Percentiles rank a stretch among this genome's conserved stretches.
These are phyloP conservation scores for Lepas anatifera DNA, from an alignment of 2,888 invertebrate genomes.

Conservation along the genomic window DNA sequence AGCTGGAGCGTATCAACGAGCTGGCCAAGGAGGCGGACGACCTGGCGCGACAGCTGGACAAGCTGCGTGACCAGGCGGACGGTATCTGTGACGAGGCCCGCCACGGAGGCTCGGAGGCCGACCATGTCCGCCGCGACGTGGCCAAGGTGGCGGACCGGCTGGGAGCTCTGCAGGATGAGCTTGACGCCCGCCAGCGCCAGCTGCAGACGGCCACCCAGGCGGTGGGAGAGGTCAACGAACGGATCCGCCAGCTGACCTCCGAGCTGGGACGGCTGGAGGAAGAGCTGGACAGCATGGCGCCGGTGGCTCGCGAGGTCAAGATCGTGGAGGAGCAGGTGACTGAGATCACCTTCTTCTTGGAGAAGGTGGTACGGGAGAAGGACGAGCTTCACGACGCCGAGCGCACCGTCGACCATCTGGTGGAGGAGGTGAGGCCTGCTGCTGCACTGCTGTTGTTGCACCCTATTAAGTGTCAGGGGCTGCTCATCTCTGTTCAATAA, in stretches of 20 bases:
- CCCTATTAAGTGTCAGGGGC: too few relatives aligned
- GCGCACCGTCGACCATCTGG: slow-evolving; percentile 58
- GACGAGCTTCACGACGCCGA: slow-evolving; percentile 48
- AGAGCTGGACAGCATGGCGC: slow-evolving; percentile 69
- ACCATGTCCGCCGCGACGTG: slow-evolving; percentile 63
- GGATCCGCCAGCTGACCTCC: slow-evolving; percentile 64
- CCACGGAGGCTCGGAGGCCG: slow-evolving; percentile 58
- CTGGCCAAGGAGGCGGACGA: slow-evolving; percentile 61
- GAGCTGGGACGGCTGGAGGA: slow-evolving; percentile 68
- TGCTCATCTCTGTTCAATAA: too few relatives aligned
- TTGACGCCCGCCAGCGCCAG: slow-evolving; percentile 64
- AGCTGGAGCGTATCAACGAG: slow-evolving; percentile 68
- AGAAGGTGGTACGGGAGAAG: slow-evolving; percentile 33
- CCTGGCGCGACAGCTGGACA: slow-evolving; percentile 57
- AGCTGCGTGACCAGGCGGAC: slow-evolving; percentile 54
- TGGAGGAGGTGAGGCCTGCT: slow-evolving; percentile 34
- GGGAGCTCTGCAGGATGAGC: slow-evolving; percentile 57
- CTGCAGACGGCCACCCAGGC: slow-evolving; percentile 76
- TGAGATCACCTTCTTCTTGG: slow-evolving; percentile 45
- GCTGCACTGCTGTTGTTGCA: too few relatives aligned
- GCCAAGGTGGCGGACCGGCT: slow-evolving; percentile 61
- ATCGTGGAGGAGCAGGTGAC: slow-evolving; percentile 70
- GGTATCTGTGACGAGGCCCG: slow-evolving; percentile 64
- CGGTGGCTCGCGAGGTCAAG: slow-evolving; percentile 77
- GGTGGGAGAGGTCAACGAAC: slow-evolving; percentile 72